Base-by-base conservation (phyloP, 1,140 invertebrate species). In the Drosophila novamexicana region DNA sequence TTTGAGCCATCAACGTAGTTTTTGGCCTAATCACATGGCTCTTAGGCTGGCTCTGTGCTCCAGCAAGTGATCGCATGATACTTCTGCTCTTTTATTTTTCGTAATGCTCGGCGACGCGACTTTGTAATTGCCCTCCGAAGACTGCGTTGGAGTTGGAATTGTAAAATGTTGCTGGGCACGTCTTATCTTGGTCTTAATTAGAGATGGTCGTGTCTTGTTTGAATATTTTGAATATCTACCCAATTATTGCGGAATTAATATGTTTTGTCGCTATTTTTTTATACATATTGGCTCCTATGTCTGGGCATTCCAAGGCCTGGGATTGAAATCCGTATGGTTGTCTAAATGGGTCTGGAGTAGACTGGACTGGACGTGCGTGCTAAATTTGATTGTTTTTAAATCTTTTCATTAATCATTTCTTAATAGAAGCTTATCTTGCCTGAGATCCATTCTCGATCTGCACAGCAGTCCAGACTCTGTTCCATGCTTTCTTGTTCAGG, bases 11-110 rank as follows among this genome's bases (percentile, higher is more conserved):
- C 37, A 10, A 6, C 37, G 37, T 4, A 2, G 5, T 40, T 40
- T 62, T 62, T 74, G 71, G 65, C 57, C 65, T 57, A 69, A 74
- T 74, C 65, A 68, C 50, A 54, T 50, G 71, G 71, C 56, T 68
- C 57, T 69, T 53, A 44, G 45, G 22, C 39, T 36, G 16, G 36
- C 61, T 29, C n/a, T 18, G 40, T 71, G 14, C n/a, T 32, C 16
- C 22, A n/a, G 54, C 63, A 74, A 69, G 42, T 69, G 57, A 68
- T 74, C 71, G 71, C 65, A 40, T 44, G 42, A 37, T 42, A 54
- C 56, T 69, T 73, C 8, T 18, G 56, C 47, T 37, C 39, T 73
- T 68, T 73, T 73, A 22, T 32, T 73, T 68, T 73, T 73, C 70
- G 70, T 36, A 73, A 73, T 58, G 37, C 56, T n/a, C 18, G 37